Evolutionary conservation across 2,888 invertebrate genomes (phyloP).

Genomic region (Andrena flavipes): DNA sequence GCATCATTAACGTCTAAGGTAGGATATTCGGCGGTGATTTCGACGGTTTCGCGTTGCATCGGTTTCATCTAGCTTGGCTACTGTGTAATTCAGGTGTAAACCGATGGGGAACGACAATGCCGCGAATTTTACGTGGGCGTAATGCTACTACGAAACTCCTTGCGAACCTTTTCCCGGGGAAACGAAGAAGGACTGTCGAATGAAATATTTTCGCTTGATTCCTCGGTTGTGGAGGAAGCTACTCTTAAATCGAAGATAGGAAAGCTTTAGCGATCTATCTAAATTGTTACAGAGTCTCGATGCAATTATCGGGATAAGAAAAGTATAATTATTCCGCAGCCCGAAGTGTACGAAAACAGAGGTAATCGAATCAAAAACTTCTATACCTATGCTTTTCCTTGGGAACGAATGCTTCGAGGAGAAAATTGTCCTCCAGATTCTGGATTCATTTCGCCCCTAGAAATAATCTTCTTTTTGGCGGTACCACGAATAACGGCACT

Average conservation of each 20-base stretch:
- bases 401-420: background rate
- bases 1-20: slow-evolving; percentile 69
- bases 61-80: slow-evolving; percentile 47
- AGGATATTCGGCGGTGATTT: slow-evolving; percentile 61
- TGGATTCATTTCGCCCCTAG: background rate
- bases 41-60: slow-evolving; percentile 57
- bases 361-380: background rate
- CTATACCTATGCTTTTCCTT: background rate
- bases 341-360: background rate
- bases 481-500: slow-evolving; percentile 16
- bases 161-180: background rate
- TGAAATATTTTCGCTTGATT: background rate
- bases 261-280: too few relatives aligned
- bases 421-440: background rate
- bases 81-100: slow-evolving; percentile 59
- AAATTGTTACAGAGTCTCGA: too few relatives aligned
- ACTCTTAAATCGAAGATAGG: too few relatives aligned
- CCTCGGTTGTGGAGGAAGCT: background rate
- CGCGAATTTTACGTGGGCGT: slow-evolving; percentile 16
- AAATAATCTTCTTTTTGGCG: background rate
- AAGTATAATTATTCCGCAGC: too few relatives aligned
- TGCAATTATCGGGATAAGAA: too few relatives aligned
- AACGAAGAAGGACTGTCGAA: background rate
- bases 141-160: too few relatives aligned
- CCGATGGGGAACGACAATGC: slow-evolving; percentile 50